Base-by-base conservation (phyloP, 1,140 invertebrate genomes). In the Bradysia coprophila region DNA sequence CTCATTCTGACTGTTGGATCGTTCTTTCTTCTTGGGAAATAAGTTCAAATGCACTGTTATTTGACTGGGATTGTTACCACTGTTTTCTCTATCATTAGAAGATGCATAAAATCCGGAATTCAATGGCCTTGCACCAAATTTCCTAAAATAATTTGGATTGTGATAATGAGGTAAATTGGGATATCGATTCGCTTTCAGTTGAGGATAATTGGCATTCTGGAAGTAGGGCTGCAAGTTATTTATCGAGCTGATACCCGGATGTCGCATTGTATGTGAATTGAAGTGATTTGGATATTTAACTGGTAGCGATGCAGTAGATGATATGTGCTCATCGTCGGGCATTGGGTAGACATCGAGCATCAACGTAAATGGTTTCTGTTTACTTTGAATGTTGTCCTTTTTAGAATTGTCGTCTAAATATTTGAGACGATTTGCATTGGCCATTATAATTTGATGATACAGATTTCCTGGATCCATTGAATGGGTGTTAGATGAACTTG, bases 331-430 rank as follows among this genome's bases (percentile, higher is more conserved):
- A 32, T 34, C 31, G n/a, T 65, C 62, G 0, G 54, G 56, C 19
- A 65, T 64, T 2, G 64, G 64, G 45, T 65, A 65, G 22, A 66
- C 65, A 36, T 66, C 64, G 10, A 66, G 38, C 61, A 65, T 65
- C 1, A 66, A 57, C 21, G 61, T 66, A 20, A 66, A 64, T 0
- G 64, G 64, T 41, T 64, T 62, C 0, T 42, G 13, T 16, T 34
- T 31, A 5, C 15, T n/a, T 13, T 15, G 11, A 11, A 16, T 4
- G 11, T 18, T 42, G 16, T 34, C 31, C 3, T 4, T 32, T 5
- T 31, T 16, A 4, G 22, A 10, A 42, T 42, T 32, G 16, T 19
- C 4, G 3, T 9, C 4, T 5, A 13, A 11, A 3, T 13, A 15
- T 18, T 42, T 18, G 11, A n/a, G 28, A 32, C 24, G 22, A 3